Evolutionary conservation across 2,113 vertebrate species (phyloP).

Genomic region (Pelodiscus sinensis): DNA sequence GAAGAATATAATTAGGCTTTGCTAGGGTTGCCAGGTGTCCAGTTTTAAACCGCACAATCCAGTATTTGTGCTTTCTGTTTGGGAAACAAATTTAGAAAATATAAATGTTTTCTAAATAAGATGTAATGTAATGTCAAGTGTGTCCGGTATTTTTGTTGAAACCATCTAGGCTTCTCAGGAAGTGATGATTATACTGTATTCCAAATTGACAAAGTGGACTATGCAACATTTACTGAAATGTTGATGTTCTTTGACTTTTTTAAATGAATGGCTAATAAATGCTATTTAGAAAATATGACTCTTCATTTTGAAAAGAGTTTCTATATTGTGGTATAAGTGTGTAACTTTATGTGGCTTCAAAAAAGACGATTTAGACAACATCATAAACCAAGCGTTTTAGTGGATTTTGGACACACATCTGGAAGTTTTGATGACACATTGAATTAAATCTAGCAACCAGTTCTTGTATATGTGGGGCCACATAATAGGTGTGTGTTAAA

Average conservation of each 20-base stretch:
- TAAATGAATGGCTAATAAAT: not conserved
- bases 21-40: no score
- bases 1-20: not conserved
- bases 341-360: not conserved
- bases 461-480: not conserved
- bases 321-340: rapidly evolving
- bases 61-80: no score
- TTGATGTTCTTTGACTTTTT: not conserved
- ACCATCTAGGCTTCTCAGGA: not conserved
- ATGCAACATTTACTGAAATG: not conserved
- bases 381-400: not conserved
- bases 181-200: not conserved
- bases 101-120: no score
- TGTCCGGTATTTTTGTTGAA: no score
- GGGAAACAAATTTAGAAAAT: no score
- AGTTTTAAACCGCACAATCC: no score
- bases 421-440: not conserved
- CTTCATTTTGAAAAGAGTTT: not conserved
- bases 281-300: not conserved
- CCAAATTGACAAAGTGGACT: not conserved
- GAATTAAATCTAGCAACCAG: not conserved
- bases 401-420: not conserved
- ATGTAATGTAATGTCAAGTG: no score
- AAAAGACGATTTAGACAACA: not conserved
- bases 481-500: not conserved